Evolutionary conservation across 2,797 vertebrate genomes (phyloP), one percentile per base, ranked within the genome.

Genomic region (Adelosebastes latens): DNA sequence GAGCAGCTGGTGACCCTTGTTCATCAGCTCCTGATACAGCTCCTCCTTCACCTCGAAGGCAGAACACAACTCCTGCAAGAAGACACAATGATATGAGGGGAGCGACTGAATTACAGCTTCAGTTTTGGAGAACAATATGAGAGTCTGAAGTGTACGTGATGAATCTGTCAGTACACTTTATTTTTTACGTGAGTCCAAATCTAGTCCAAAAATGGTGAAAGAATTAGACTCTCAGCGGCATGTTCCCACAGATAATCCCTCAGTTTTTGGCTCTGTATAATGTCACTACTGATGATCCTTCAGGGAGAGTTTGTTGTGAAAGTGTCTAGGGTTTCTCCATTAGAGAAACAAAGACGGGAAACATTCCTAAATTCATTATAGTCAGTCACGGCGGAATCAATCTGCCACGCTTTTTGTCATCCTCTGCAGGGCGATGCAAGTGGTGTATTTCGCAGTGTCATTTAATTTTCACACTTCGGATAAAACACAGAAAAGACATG

Each of bases 1-100:
- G 78, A 97, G 96, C 92, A 99, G 96, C 94, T 99, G 97, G 66
- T 95, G 96, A 56, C 97, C 98, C 87, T 96, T 98, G 84, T 95
- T 91, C 92, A 97, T 93, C 84, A 99, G 95, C 90, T 93, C 84
- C 86, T 90, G 95, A 67, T 97, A 99, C 3, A 96, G 95, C 86
- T 97, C 96, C 91, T 99, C 98, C 93, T 99, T 99, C 52, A 85
- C 89, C 94, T 97, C 96, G 88, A 99, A 96, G 81, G 95, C 93
- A 81, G 95, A 94, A 93, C 97, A 99, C 83, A 99, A 92, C 94
- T 99, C 99, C 99, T 99, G 92, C 78, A 92, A 77, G 73, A 86
- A 52, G 7, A 76, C 49, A 89, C 53, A 83, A 24, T 72, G 29
- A 65, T 66, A 64, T 24, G 14, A 69, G 22, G 65, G 75, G 52